Conservation (phyloP, 2,113 vertebrate genomes). For the Helogale parvula region DNA sequence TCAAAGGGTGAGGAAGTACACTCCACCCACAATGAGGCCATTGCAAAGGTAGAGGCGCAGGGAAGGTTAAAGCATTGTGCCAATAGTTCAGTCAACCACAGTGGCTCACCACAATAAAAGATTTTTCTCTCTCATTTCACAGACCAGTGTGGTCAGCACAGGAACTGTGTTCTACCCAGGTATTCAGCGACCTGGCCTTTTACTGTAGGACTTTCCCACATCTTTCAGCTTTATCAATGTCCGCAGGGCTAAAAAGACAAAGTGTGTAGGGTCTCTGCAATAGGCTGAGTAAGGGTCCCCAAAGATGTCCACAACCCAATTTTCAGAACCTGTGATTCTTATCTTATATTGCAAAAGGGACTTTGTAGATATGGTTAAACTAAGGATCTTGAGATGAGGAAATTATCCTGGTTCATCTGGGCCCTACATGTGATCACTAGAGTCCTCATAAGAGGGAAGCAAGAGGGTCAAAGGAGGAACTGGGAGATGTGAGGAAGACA, state of each 20-base stretch:
- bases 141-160: background rate
- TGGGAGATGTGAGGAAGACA: background rate
- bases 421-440: background rate
- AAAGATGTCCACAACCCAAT: background rate
- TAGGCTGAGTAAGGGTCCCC: background rate
- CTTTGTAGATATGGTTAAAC: background rate
- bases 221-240: background rate
- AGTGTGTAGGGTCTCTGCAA: background rate
- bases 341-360: background rate
- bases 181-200: background rate
- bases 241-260: background rate
- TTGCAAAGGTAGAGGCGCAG: background rate
- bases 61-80: background rate
- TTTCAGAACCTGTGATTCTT: background rate
- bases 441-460: background rate
- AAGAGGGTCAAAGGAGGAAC: background rate
- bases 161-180: background rate
- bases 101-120: background rate
- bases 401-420: background rate
- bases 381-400: background rate
- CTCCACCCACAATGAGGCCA: background rate
- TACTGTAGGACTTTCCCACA: background rate
- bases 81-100: background rate
- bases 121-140: background rate
- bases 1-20: background rate